Evolutionary conservation across 2,797 vertebrate genomes (phyloP).

Genomic region (Rhabdophis nuchalis): DNA sequence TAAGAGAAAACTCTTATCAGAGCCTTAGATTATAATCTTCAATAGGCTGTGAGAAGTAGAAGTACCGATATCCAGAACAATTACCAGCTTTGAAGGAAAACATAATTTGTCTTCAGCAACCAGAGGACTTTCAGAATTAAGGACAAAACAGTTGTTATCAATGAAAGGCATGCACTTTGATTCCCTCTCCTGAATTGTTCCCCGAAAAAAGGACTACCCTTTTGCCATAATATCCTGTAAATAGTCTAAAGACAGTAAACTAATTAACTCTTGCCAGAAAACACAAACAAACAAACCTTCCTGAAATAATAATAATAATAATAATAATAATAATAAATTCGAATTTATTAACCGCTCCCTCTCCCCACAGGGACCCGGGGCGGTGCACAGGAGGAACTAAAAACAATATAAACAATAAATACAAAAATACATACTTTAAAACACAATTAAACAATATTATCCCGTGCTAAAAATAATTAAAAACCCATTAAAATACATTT

Average conservation of each 20-base stretch:
- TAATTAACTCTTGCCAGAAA: neutral
- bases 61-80: neutral
- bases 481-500: too few species aligned
- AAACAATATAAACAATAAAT: too few species aligned
- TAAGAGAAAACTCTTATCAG: neutral
- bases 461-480: too few species aligned
- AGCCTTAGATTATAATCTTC: neutral
- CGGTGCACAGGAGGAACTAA: too few species aligned
- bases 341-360: too few species aligned
- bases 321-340: too few species aligned
- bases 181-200: neutral
- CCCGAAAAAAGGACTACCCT: neutral
- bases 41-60: neutral
- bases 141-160: neutral
- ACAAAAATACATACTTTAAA: too few species aligned
- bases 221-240: neutral
- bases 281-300: neutral
- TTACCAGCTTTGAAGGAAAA: neutral
- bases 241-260: neutral
- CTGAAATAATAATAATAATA: too few species aligned
- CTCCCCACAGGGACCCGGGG: too few species aligned
- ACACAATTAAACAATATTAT: too few species aligned
- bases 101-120: neutral
- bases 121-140: neutral
- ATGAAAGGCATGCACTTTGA: neutral